phyloP scores from a whole-genome alignment of 2,113 vertebrate species.

The Podocnemis expansa region DNA sequence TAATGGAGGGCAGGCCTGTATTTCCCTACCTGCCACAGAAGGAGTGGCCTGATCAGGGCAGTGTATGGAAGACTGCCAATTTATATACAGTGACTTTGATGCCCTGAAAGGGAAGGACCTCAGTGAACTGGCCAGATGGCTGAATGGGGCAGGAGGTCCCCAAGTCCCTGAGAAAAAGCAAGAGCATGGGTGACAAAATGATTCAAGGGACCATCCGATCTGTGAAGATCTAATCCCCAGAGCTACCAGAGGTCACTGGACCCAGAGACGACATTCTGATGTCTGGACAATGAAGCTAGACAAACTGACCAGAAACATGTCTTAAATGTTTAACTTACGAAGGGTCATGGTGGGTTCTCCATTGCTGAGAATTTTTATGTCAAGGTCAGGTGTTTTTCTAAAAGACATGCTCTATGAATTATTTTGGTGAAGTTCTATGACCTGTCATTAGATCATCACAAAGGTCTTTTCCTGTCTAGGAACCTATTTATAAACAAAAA shows the following conservation, averaged over 20 bases:
- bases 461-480: background rate
- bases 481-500: background rate
- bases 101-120: background rate
- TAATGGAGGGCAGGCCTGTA: background rate
- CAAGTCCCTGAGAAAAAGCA: background rate
- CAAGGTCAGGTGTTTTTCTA: background rate
- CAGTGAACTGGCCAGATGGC: background rate
- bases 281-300: background rate
- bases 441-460: background rate
- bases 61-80: background rate
- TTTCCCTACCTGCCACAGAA: background rate
- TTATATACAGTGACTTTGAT: background rate
- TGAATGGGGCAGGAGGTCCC: background rate
- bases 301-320: background rate
- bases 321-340: background rate
- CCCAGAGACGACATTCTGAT: background rate
- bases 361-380: background rate
- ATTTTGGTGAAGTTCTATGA: background rate
- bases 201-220: background rate
- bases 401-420: background rate
- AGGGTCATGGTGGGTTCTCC: background rate
- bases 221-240: background rate
- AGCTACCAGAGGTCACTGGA: background rate
- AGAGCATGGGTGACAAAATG: background rate
- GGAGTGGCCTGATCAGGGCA: background rate